Evolutionary conservation across 2,797 vertebrate genomes (phyloP), one percentile per base, ranked within the genome.

Genomic region (Cirrhinus mrigala): DNA sequence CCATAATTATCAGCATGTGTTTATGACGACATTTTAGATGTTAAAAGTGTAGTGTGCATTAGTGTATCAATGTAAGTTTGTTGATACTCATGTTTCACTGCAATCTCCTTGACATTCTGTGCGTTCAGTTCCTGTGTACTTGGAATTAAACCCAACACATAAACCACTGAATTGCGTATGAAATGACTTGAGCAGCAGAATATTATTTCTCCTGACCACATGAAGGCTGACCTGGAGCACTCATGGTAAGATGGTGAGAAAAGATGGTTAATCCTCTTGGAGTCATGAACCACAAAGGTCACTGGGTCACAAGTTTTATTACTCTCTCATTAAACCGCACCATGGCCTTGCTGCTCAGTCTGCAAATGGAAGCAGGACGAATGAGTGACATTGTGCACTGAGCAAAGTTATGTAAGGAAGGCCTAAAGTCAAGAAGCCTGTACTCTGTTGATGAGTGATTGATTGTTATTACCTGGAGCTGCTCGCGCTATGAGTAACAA

Each of bases 181-280:
- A 54, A 68, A n/a, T 6, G 37, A 66, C 37, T 84, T n/a, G n/a
- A 24, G 54, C 46, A 52, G 10, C 29, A 69, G 37, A 79, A 81
- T 87, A 82, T 66, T 22, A 60, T 37, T 73, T 83, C 62, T 66
- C 20, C 22, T 75, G 22, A 50, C 40, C 46, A 56, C 6, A 52
- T 82, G 48, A 85, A 80, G 33, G 85, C 84, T 91, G 77, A 89
- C 89, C 87, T 90, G 81, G 85, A 90, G 82, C 56, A 68, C 52
- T 83, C 74, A 84, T 81, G 80, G 79, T 50, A 70, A 84, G 85
- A 71, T 89, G 87, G 87, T n/a, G 46, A 83, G 79, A 88, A 81
- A 87, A 86, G 84, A 86, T 90, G 22, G 58, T 68, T 69, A 82
- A 79, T 86, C 73, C 66, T 69, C 74, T 4, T 20, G n/a, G 16